Evolutionary conservation across 2,888 invertebrate species (phyloP).

Genomic region (Diaprepes abbreviatus): DNA sequence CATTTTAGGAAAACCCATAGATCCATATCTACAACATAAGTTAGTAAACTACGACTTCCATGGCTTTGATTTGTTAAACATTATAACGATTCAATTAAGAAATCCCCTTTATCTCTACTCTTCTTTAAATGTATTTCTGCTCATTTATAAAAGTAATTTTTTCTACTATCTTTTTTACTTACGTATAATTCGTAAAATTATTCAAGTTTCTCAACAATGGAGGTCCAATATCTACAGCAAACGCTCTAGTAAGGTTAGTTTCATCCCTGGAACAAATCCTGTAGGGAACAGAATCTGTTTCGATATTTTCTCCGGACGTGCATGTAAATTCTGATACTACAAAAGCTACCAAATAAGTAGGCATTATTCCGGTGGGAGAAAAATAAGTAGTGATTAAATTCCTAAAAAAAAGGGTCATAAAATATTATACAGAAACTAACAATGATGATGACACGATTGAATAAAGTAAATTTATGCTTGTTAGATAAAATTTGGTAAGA

Average conservation of each 20-base stretch:
- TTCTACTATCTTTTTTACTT: too few relatives aligned
- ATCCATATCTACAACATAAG: constrained; percentile 67
- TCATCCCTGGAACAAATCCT: constrained; percentile 50
- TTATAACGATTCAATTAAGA: too few relatives aligned
- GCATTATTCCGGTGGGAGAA: constrained; percentile 45
- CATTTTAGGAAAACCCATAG: constrained; percentile 70
- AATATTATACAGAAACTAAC: neutral
- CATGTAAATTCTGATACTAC: constrained; percentile 54
- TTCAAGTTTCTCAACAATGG: constrained; percentile 48
- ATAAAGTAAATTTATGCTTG: too few relatives aligned
- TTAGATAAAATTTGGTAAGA: too few relatives aligned
- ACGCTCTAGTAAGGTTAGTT: constrained; percentile 36
- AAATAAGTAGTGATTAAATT: constrained; percentile 40
- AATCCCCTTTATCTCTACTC: too few relatives aligned
- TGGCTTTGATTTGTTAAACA: too few relatives aligned
- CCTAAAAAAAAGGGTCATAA: constrained; percentile 25
- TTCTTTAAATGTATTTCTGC: too few relatives aligned
- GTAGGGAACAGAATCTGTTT: constrained; percentile 44
- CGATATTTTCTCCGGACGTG: constrained; percentile 42
- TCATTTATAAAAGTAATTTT: too few relatives aligned
- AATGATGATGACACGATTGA: too few relatives aligned
- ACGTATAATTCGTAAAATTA: constrained; percentile 70
- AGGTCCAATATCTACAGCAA: constrained; percentile 50
- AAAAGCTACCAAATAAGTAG: constrained; percentile 53
- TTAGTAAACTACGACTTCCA: too few relatives aligned